phyloP scores from a whole-genome alignment of 2,797 vertebrate species.

The Sebastes hubbsi region DNA sequence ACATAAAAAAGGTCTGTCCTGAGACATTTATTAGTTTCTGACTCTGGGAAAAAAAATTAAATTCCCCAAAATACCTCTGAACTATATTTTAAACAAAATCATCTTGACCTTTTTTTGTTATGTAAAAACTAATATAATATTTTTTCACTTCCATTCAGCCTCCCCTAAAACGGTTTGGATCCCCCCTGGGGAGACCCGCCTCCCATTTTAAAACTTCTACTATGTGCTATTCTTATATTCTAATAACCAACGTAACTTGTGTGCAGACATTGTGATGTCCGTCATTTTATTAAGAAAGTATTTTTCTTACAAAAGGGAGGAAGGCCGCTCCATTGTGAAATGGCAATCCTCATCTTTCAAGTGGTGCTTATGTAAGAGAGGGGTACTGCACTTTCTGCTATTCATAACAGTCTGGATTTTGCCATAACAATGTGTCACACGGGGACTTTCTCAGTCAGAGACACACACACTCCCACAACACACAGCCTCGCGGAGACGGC shows the following conservation, averaged over 20 bases:
- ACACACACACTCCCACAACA: not conserved
- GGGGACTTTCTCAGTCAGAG: not conserved
- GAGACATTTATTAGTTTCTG: accelerated
- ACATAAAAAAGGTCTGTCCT: too few relatives aligned
- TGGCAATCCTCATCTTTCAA: not conserved
- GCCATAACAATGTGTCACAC: not conserved
- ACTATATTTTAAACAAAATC: not conserved
- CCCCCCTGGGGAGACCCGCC: not conserved
- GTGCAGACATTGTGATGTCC: not conserved
- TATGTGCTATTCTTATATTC: not conserved
- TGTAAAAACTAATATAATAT: not conserved
- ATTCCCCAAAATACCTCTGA: not conserved
- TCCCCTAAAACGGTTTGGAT: not conserved
- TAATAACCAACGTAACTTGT: not conserved
- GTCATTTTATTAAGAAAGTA: not conserved
- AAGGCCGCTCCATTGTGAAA: not conserved
- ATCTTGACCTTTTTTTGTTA: accelerated
- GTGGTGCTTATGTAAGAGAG: not conserved
- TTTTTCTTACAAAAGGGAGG: not conserved
- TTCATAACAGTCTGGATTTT: not conserved
- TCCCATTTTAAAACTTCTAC: accelerated
- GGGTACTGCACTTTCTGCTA: not conserved
- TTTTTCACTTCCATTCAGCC: not conserved
- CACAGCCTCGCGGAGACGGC: not conserved
- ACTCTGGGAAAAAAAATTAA: too few relatives aligned